Evolutionary conservation across 1,140 invertebrate species (phyloP), one percentile per base, ranked within the genome.

Genomic region (Plectrocnemia conspersa): DNA sequence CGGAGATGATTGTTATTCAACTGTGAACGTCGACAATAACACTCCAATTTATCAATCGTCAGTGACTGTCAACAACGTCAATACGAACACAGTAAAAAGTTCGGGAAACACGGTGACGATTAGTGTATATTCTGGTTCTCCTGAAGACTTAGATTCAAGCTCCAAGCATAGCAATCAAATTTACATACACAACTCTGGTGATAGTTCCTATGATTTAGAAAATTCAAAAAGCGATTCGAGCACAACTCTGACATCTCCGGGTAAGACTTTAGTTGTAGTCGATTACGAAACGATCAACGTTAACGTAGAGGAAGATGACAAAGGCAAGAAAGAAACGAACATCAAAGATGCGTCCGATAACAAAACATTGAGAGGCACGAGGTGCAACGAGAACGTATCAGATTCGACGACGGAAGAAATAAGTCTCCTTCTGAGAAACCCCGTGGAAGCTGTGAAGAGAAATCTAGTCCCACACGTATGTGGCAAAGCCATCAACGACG

Each of bases 401-500:
- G 64, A 64, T 36, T 59, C 60, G 18, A 52, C 53, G 2, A 50
- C 54, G 10, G 69, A 72, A 32, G 66, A 80, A 56, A 67, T 82
- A 11, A 70, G 74, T 35, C 75, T 78, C 57, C 73, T 83, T 24
- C 65, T 84, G 23, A 73, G 72, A 45, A 80, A 86, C 68, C 84
- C 83, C 1, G 83, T 86, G 7, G 81, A 85, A 74, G 83, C 83
- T 11, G 82, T 84, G 1, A 77, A 77, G 64, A 72, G 80, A 49
- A 84, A 86, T 65, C 68, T 85, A 56, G 79, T 85, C 55, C 83
- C 83, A 18, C 83, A 86, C 68, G 80, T 86, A 27, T 85, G 83
- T 68, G 83, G 83, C 5, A 80, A 77, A 69, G 66, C 64, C 46
- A 64, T 70, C 56, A 63, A 72, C 65, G 54, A 65, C 22, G 55